Evolutionary conservation across 2,888 invertebrate genomes (phyloP), one percentile per base, ranked within the genome.

Genomic region (Tipula confusa): DNA sequence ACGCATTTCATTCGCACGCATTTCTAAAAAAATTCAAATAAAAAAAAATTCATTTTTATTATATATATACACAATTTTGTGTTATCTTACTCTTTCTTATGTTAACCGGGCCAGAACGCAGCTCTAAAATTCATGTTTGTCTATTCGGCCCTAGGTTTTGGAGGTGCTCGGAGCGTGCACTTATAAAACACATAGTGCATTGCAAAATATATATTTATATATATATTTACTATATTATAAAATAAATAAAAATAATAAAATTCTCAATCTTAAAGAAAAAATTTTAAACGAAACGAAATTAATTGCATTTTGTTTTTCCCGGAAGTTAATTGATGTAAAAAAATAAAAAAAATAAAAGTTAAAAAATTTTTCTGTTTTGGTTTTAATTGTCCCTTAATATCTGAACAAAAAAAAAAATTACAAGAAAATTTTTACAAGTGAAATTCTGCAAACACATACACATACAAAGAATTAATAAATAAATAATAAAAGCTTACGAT

Each of bases 101-200:
- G 84, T 85, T 84, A 84, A 84, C 85, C 85, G 86, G 86, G 85
- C 86, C 86, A 87, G 87, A 89, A 89, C 89, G 88, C 88, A 89
- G 88, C 88, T 89, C 88, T 87, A 87, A 88, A 88, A 86, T 88
- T 88, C 87, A 88, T 88, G 88, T 87, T 88, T 88, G 88, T 88
- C 89, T 89, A 89, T 89, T 89, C 89, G 89, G 89, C 88, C 87
- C 89, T 89, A 89, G 89, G 89, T 89, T 89, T 89, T 89, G 89
- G 89, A 89, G 88, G 89, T 89, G 89, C 89, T 88, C 87, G 88
- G 88, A 89, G 87, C 85, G 85, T 86, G 86, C 86, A 86, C 86
- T 86, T 84, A 85, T 84, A 85, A 84, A 84, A 84, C 81, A 83
- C 64, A 81, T 80, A 83, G 83, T 84, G 84, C 84, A 84, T 83